Conservation (phyloP, 2,797 vertebrate genomes). For the Tenualosa ilisha region DNA sequence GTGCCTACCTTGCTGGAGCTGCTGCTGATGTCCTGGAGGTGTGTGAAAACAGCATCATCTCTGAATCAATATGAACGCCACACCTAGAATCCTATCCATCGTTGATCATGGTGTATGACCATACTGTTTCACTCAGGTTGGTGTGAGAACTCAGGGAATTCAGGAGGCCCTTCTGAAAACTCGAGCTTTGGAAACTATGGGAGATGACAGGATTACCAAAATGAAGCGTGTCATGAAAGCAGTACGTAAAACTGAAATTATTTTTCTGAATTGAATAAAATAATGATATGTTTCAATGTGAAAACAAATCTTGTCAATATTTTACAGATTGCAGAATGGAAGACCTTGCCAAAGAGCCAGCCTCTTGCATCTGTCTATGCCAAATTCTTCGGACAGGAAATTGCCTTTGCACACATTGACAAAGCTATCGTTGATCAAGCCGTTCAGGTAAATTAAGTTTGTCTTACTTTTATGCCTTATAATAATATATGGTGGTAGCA, state of each 20-base stretch:
- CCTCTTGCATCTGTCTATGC: constrained; percentile 69
- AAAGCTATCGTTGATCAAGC: constrained; percentile 67
- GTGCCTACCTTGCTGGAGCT: constrained; percentile 74
- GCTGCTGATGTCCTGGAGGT: constrained; percentile 76
- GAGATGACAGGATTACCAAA: constrained; percentile 65
- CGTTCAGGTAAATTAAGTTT: constrained; percentile 45
- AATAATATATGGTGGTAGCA: neutral
- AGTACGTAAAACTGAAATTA: constrained; percentile 57
- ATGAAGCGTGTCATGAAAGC: constrained; percentile 74
- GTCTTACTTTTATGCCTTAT: too few species aligned
- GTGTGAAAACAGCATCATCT: too few species aligned
- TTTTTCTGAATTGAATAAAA: neutral
- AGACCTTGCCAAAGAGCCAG: constrained; percentile 62
- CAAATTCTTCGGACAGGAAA: constrained; percentile 81
- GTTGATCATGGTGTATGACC: too few species aligned
- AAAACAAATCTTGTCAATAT: neutral
- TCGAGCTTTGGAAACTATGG: constrained; percentile 46
- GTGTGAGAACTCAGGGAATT: constrained; percentile 72
- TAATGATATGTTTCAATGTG: too few species aligned
- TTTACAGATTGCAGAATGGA: constrained; percentile 73
- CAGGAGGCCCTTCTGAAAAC: constrained; percentile 74
- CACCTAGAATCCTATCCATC: too few species aligned
- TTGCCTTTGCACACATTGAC: constrained; percentile 73
- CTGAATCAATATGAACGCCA: too few species aligned
- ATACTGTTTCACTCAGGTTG: constrained; percentile 49